Base-by-base conservation (phyloP, 2,113 vertebrate species). In the Leptosomus discolor region DNA sequence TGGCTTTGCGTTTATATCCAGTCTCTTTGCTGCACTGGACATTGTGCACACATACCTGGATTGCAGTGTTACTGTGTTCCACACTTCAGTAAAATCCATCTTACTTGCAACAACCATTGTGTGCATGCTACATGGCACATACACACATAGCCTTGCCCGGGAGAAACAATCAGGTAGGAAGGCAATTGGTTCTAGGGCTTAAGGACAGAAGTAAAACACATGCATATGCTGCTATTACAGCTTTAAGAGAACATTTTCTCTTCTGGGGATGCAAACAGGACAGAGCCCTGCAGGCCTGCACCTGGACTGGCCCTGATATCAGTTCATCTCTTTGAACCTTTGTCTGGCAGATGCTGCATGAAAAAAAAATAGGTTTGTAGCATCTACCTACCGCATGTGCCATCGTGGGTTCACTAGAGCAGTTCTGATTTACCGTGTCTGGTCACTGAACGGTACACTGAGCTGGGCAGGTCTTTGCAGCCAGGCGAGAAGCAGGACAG, bases 351-450 rank as follows among this genome's bases (percentile, higher is more conserved):
- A 85, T 88, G 69, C 41, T 73, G 37, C 37, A 82, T 50, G 58
- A 76, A 70, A 92, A 85, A 84, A 46, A 64, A 88, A 67, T 6
- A 20, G 24, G 43, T 69, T 89, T 92, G 65, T 69, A 89, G 58
- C 91, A 78, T 48, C 46, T 41, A 91, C 36, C n/a, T 94, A 43
- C 29, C 87, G 61, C 73, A 45, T 20, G 43, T 74, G 85, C 78
- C 45, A 6, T 60, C 4, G 11, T 74, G 86, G 68, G 51, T 64
- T 94, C 94, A 96, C 22, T 79, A 56, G 89, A 96, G 92, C 93
- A 23, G 61, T 5, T 96, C 84, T 95, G 95, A 97, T 97, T 97
- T 95, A 95, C 43, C 0, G 1, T 76, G 74, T 57, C 80, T 87
- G 86, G 92, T n/a, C 86, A 82, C 45, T 37, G 76, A 94, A 82